These are phyloP conservation scores for Eulemur rubriventer DNA, from an alignment of 2,797 vertebrate species.

Conservation along the genomic window DNA sequence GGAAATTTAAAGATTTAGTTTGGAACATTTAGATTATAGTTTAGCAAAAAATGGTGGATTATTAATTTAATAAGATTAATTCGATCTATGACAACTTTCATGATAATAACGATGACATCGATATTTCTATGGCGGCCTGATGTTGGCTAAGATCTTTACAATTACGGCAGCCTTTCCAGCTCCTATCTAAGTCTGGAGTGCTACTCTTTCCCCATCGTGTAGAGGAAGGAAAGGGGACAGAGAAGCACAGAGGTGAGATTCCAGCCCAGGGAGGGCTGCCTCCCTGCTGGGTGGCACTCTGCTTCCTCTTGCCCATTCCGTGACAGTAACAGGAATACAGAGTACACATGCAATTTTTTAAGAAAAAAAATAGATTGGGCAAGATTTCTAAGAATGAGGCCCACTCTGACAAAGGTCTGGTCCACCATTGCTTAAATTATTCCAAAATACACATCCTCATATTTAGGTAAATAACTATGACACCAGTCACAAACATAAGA, in stretches of 20 bases:
- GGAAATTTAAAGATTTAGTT: background rate
- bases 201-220: background rate
- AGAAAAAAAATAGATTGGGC: background rate
- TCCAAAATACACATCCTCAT: background rate
- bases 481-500: background rate
- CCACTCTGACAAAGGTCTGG: background rate
- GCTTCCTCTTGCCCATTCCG: background rate
- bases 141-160: background rate
- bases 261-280: background rate
- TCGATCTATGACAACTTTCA: background rate
- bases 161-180: background rate
- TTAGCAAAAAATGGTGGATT: background rate
- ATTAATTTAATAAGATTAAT: background rate
- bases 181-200: background rate
- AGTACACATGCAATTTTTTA: background rate
- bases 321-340: background rate
- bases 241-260: background rate
- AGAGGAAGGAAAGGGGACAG: background rate
- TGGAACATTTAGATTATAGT: background rate
- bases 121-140: background rate
- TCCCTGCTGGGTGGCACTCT: background rate
- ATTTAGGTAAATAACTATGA: background rate
- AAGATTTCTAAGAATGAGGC: background rate
- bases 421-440: conserved; percentile 21
- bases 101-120: background rate